Evolutionary conservation across 2,113 vertebrate species (phyloP).

Genomic region (Protobothrops mucrosquamatus): DNA sequence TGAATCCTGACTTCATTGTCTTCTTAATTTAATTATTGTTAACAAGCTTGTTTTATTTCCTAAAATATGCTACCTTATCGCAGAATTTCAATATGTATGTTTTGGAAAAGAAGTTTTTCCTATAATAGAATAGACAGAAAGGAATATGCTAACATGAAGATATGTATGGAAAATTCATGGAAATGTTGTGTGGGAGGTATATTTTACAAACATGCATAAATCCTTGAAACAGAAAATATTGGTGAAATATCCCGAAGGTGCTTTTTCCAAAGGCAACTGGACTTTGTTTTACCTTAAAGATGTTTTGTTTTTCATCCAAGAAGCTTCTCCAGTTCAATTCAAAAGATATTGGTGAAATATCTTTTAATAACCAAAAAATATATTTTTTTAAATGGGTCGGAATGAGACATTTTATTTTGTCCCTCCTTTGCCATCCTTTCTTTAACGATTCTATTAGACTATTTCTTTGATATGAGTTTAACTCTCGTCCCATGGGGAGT

Average conservation of each 20-base stretch:
- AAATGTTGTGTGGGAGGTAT: not conserved
- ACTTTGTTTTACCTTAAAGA: no score
- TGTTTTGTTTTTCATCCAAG: no score
- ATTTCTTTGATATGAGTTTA: not conserved
- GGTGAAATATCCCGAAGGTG: not conserved
- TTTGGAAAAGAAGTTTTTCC: slow-evolving; percentile 12
- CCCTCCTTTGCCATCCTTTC: not conserved
- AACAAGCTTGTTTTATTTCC: slow-evolving; percentile 35
- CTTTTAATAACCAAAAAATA: not conserved
- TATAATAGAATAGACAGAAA: slow-evolving; percentile 23
- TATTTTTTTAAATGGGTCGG: not conserved
- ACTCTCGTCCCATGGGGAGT: not conserved
- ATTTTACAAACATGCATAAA: not conserved
- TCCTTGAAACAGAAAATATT: not conserved
- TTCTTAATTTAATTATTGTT: slow-evolving; percentile 37
- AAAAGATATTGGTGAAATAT: not conserved
- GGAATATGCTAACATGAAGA: slow-evolving; percentile 7
- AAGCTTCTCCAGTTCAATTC: no score
- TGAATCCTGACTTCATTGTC: slow-evolving; percentile 56
- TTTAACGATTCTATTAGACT: not conserved
- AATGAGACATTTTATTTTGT: not conserved
- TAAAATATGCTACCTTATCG: slow-evolving; percentile 21
- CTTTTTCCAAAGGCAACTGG: no score
- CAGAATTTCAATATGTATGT: not conserved
- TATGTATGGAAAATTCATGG: not conserved